Percentiles rank a stretch among this genome's conserved stretches.
These are phyloP conservation scores for Orchesella flavescens DNA, from an alignment of 2,888 invertebrate genomes.

Conservation along the genomic window DNA sequence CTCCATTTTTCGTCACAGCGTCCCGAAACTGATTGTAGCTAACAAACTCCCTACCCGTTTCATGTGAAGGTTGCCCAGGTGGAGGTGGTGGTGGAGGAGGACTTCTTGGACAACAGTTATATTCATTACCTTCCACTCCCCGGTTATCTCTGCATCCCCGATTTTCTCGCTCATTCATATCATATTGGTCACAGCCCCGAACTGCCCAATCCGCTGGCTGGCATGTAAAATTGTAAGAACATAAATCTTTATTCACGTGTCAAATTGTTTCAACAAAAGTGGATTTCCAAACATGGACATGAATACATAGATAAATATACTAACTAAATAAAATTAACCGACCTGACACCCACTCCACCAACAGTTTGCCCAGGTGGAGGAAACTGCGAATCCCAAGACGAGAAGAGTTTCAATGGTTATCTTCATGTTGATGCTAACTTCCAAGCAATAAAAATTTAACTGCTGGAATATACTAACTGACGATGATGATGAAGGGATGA, in stretches of 20 bases:
- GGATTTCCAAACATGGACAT: too few species aligned
- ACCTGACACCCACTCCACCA: conserved; percentile 28
- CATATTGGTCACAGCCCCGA: conserved; percentile 7
- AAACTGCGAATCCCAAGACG: not conserved
- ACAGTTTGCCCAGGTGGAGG: not conserved
- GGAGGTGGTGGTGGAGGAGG: not conserved
- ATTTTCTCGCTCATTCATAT: not conserved
- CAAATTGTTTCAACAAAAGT: too few species aligned
- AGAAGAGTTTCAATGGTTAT: too few species aligned
- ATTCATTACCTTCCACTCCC: not conserved
- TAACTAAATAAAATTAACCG: too few species aligned
- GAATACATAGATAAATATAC: too few species aligned
- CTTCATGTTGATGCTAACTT: too few species aligned
- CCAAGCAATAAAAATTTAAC: too few species aligned
- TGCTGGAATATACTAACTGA: too few species aligned
- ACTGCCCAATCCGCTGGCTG: conserved; percentile 19
- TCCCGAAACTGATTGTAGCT: conserved; percentile 55
- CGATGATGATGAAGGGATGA: too few species aligned
- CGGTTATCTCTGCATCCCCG: not conserved
- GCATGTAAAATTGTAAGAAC: not conserved
- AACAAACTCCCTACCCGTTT: not conserved
- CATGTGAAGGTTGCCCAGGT: too few species aligned
- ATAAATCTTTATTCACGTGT: too few species aligned
- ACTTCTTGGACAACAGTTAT: not conserved
- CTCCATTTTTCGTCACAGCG: conserved; percentile 60